Base-by-base conservation (phyloP, 2,797 vertebrate species). In the Chrysocyon brachyurus region DNA sequence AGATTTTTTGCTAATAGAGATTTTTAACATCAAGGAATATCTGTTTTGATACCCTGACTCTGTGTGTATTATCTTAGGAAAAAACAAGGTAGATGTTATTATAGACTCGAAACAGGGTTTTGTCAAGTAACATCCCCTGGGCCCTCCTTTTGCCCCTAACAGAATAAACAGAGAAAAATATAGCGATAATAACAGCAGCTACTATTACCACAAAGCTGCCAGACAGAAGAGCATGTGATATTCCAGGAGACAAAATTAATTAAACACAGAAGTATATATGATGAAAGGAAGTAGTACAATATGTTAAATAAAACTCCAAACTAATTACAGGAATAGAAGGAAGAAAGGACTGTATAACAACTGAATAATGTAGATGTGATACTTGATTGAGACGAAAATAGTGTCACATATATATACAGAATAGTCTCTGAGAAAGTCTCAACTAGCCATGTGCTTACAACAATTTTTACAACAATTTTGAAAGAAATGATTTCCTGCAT, bases 201-300 rank as follows among this genome's bases (percentile, higher is more conserved):
- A 57, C 22, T 16, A 89, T 36, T 95, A 33, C 46, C 52, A 70
- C 28, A 26, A 97, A 73, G 15, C 63, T 92, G 49, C 22, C 40
- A 63, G 59, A 72, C 10, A 82, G 87, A 73, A 91, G 66, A 83
- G 10, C 17, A 70, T 36, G 15, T 87, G 36, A 64, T 70, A 21
- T 92, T 92, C 90, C 54, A 90, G 22, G n/a, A 31, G 22, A 75
- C 33, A 96, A 91, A 93, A 87, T 72, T 81, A 95, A 93, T 81
- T 75, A 90, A 93, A 90, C 40, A 81, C 75, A 91, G 94, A 97
- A 31, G 6, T 57, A 88, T 92, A 96, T n/a, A 83, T n/a, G 88
- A 90, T 49, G 12, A 90, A 96, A 84, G 28, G 6, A 79, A 70
- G 22, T n/a, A 56, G 12, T 12, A 54, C 7, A 21, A 19, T 33